phyloP scores from a whole-genome alignment of 2,888 invertebrate genomes.

The Rhopalosiphum nymphaeae region DNA sequence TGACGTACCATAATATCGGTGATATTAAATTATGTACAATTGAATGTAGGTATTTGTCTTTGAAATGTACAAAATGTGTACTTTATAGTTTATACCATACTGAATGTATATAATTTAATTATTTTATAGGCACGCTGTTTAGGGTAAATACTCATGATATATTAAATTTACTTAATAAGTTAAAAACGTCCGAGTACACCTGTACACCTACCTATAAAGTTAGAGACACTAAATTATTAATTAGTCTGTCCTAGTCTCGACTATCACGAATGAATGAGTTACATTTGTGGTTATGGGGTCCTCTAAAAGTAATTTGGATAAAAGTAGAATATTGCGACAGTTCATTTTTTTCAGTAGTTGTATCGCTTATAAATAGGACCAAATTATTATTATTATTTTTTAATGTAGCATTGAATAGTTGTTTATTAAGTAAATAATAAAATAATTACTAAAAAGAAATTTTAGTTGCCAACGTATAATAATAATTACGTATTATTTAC shows the following conservation, averaged over 20 bases:
- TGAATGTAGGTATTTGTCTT: background rate
- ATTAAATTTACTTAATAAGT: background rate
- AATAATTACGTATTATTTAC: background rate
- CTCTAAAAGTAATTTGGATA: background rate
- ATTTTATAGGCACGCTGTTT: background rate
- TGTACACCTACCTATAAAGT: background rate
- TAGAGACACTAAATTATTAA: background rate
- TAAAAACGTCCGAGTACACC: background rate
- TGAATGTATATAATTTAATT: background rate
- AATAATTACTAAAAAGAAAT: background rate
- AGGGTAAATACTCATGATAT: slow-evolving; percentile 9
- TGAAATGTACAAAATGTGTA: background rate
- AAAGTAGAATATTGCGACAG: background rate
- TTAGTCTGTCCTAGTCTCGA: background rate
- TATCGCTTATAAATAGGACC: background rate
- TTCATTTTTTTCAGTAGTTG: background rate
- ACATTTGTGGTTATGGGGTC: background rate
- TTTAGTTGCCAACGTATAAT: background rate
- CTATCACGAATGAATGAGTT: background rate
- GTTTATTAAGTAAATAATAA: background rate
- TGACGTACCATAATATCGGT: background rate
- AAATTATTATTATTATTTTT: background rate
- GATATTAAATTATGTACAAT: background rate
- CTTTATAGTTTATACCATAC: background rate
- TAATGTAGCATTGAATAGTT: background rate